These are phyloP conservation scores for Alethe castanea DNA, from an alignment of 2,113 vertebrate species.

Conservation along the genomic window DNA sequence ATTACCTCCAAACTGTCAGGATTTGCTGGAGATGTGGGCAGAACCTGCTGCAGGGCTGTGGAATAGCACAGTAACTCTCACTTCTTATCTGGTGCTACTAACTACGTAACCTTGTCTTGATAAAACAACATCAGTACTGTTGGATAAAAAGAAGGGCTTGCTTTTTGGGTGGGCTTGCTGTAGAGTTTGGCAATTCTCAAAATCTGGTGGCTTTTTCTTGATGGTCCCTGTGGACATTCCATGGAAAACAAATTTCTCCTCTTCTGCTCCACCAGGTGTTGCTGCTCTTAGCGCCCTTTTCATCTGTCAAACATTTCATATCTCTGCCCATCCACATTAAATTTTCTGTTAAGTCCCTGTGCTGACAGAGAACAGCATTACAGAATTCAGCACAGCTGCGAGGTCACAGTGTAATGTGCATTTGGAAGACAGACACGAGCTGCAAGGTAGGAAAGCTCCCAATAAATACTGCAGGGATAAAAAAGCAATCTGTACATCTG, in stretches of 20 bases:
- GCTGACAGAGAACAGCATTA: not conserved
- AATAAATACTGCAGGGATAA: not conserved
- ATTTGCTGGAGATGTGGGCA: not conserved
- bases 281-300: not conserved
- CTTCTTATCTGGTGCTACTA: not conserved
- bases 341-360: not conserved
- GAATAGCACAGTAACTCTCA: not conserved
- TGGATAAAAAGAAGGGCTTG: not conserved
- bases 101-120: not conserved
- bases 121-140: not conserved
- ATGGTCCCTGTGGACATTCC: not conserved
- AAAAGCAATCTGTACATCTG: not conserved
- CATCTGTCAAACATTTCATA: not conserved
- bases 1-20: not conserved
- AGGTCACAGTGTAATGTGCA: not conserved
- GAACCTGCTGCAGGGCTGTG: not conserved
- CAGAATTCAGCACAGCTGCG: constrained; percentile 16
- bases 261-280: not conserved
- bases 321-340: not conserved
- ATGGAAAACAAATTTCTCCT: not conserved
- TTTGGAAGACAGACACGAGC: not conserved
- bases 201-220: not conserved
- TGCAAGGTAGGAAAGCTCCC: not conserved
- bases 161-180: not conserved
- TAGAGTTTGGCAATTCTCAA: not conserved